phyloP scores from a whole-genome alignment of 1,140 invertebrate genomes.

The Heliconius nattereri region DNA sequence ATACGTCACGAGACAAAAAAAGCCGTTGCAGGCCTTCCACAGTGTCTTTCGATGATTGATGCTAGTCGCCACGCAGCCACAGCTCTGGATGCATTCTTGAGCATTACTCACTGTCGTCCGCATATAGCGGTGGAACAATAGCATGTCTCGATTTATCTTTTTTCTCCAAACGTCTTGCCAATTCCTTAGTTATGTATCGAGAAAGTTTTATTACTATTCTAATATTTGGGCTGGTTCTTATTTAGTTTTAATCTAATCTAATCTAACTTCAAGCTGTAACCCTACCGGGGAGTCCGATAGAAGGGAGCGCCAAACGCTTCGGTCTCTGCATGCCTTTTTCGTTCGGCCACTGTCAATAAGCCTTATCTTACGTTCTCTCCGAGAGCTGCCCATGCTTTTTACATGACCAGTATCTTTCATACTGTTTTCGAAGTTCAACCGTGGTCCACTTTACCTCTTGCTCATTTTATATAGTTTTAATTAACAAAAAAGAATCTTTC shows the following conservation, averaged over 20 bases:
- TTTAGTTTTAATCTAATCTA: not conserved
- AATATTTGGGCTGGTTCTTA: not conserved
- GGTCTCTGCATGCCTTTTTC: too few relatives aligned
- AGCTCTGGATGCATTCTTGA: slow-evolving; percentile 33
- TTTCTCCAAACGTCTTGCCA: slow-evolving; percentile 40
- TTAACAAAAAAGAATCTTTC: too few relatives aligned
- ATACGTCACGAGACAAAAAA: slow-evolving; percentile 40
- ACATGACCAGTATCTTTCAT: too few relatives aligned
- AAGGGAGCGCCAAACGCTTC: too few relatives aligned
- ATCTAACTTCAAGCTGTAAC: too few relatives aligned
- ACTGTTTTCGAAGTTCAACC: too few relatives aligned
- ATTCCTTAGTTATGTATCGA: slow-evolving; percentile 32
- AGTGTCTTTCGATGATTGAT: slow-evolving; percentile 38
- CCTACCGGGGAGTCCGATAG: too few relatives aligned
- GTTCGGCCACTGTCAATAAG: too few relatives aligned
- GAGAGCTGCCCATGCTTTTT: too few relatives aligned
- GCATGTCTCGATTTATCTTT: slow-evolving; percentile 43
- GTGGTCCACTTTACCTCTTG: too few relatives aligned
- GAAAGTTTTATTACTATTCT: slow-evolving; percentile 13
- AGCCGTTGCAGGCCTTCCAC: slow-evolving; percentile 39
- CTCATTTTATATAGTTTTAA: not conserved
- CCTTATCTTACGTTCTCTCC: too few relatives aligned
- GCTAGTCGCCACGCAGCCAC: slow-evolving; percentile 23
- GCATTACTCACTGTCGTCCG: slow-evolving; percentile 45
- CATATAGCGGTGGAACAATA: slow-evolving; percentile 42